Evolutionary conservation across 2,113 vertebrate genomes (phyloP).

Genomic region (Hemiscyllium ocellatum): DNA sequence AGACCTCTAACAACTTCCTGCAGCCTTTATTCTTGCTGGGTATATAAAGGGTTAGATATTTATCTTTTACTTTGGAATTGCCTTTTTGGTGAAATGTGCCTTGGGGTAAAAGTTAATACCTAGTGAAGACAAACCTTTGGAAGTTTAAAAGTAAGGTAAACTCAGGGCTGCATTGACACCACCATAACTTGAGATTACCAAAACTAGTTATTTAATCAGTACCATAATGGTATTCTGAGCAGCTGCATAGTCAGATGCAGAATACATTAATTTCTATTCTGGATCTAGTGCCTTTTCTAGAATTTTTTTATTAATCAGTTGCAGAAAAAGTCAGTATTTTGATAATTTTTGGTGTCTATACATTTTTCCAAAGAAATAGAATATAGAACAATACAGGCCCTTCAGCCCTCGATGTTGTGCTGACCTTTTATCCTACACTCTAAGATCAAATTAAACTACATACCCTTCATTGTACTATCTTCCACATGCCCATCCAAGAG

Average conservation of each 20-base stretch:
- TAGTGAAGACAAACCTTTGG: not conserved
- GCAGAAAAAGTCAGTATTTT: not conserved
- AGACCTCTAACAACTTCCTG: not conserved
- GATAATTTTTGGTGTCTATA: not conserved
- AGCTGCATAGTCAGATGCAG: not conserved
- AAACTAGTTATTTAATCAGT: not conserved
- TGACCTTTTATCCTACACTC: no score
- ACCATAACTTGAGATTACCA: not conserved
- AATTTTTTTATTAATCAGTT: not conserved
- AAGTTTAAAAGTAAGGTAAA: not conserved
- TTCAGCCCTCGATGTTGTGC: no score
- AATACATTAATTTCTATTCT: not conserved
- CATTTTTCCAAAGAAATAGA: not conserved
- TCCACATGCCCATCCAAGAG: no score
- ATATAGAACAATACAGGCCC: no score
- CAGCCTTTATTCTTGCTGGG: not conserved
- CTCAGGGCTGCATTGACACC: not conserved
- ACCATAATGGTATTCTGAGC: not conserved
- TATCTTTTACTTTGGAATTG: not conserved
- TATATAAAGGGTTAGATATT: not conserved
- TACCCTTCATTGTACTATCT: no score
- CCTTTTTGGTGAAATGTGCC: not conserved
- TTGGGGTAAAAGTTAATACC: not conserved
- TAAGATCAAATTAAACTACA: no score
- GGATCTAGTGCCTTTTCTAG: not conserved